phyloP scores from a whole-genome alignment of 2,113 vertebrate genomes.

The Scomber japonicus region DNA sequence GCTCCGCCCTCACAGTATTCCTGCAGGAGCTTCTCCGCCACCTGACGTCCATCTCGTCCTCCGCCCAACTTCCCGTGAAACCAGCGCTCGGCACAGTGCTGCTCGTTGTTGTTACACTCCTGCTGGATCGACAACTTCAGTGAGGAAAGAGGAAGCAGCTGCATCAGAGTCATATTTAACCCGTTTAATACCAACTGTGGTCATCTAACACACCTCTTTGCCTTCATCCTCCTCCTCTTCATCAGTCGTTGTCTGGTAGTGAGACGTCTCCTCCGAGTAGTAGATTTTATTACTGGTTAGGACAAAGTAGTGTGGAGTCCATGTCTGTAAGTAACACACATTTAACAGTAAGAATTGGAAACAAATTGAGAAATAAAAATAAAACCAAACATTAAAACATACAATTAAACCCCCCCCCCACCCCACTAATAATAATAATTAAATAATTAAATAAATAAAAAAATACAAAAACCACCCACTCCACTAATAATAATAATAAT shows the following conservation, averaged over 20 bases:
- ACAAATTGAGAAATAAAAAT: too few relatives aligned
- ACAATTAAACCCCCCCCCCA: too few relatives aligned
- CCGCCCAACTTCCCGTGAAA: conserved; percentile 91
- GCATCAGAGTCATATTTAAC: too few relatives aligned
- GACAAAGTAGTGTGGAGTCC: conserved; percentile 92
- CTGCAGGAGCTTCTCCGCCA: conserved; percentile 90
- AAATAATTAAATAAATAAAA: too few relatives aligned
- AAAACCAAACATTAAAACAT: too few relatives aligned
- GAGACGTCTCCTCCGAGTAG: conserved; percentile 91
- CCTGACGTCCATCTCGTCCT: conserved; percentile 89
- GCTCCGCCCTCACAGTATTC: conserved; percentile 90
- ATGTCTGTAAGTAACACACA: conserved; percentile 78
- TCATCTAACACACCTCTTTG: conserved; percentile 80
- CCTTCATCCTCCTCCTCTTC: conserved; percentile 89
- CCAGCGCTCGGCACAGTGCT: conserved; percentile 91
- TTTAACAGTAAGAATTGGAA: too few relatives aligned
- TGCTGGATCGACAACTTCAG: conserved; percentile 31
- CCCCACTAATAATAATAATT: too few relatives aligned
- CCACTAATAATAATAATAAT: too few relatives aligned
- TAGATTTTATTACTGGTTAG: conserved; percentile 92
- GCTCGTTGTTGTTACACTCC: conserved; percentile 92
- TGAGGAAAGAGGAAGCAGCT: too few relatives aligned
- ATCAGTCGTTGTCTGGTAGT: conserved; percentile 86
- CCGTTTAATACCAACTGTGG: neutral
- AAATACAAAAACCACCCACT: too few relatives aligned